A percentile compares a stretch with the other conserved stretches of the same genome.
phyloP scores from a whole-genome alignment of 2,888 invertebrate species.

The Sphaerophoria taeniata region DNA sequence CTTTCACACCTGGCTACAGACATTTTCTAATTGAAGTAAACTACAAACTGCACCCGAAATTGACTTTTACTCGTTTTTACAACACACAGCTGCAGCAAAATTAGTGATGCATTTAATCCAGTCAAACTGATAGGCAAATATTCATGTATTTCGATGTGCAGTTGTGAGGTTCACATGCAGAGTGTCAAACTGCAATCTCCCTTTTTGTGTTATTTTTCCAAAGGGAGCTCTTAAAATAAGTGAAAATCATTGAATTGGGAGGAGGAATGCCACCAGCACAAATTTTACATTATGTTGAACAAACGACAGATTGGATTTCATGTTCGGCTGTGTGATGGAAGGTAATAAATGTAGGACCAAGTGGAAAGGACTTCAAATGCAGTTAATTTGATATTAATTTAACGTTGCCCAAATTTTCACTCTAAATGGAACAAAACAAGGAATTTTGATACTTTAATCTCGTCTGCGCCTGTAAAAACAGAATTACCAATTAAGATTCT shows the following conservation, averaged over 20 bases:
- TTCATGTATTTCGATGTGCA: background rate
- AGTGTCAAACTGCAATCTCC: constrained; percentile 12
- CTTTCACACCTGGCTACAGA: background rate
- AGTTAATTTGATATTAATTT: no score
- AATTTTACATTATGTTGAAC: background rate
- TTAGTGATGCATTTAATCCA: background rate
- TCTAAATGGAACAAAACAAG: no score
- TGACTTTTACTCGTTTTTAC: background rate
- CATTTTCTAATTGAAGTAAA: constrained; percentile 4
- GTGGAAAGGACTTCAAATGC: background rate
- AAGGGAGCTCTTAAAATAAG: background rate
- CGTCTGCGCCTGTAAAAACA: background rate
- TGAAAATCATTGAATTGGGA: background rate
- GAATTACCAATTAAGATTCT: background rate
- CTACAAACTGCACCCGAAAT: constrained; percentile 6
- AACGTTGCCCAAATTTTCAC: no score
- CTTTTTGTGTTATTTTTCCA: background rate
- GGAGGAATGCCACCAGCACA: background rate
- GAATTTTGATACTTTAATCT: no score
- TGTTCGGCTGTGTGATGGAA: background rate
- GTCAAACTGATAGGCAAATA: constrained; percentile 5
- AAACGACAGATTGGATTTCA: background rate
- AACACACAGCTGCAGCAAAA: background rate
- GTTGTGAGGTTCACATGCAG: background rate
- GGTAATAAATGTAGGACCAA: no score